Conservation (phyloP, 2,888 invertebrate species). For the Calliphora vomitoria region DNA sequence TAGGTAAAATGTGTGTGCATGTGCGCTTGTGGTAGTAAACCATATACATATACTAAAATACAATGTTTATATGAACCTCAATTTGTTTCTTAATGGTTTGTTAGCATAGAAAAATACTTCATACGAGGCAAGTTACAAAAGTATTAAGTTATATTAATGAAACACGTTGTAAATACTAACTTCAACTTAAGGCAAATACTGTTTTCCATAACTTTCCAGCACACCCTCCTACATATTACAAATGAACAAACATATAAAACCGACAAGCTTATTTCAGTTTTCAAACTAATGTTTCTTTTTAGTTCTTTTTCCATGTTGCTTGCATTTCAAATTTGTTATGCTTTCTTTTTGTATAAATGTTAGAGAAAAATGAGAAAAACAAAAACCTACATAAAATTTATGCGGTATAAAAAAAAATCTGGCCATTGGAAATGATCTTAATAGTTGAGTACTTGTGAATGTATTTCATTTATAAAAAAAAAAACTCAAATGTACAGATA, state of each 20-base stretch:
- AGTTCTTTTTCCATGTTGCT: background rate
- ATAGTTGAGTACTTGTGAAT: conserved; percentile 1
- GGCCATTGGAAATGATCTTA: conserved; percentile 35
- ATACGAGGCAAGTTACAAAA: conserved; percentile 10
- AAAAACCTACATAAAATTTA: background rate
- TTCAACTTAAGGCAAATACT: no score
- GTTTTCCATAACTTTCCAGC: background rate
- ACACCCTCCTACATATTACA: background rate
- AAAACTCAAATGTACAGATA: conserved; percentile 3
- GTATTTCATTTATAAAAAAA: background rate
- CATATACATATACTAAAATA: conserved; percentile 6
- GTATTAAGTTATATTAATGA: background rate
- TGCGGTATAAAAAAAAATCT: conserved; percentile 32
- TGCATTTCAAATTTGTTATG: conserved; percentile 13
- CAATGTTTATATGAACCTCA: conserved; percentile 46
- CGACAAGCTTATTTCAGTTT: conserved; percentile 6
- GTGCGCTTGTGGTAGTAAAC: conserved; percentile 3
- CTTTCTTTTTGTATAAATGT: background rate
- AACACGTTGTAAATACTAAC: background rate
- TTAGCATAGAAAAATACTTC: conserved; percentile 41
- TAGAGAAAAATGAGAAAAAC: background rate
- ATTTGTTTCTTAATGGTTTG: conserved; percentile 58
- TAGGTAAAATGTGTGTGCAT: background rate
- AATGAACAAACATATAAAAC: background rate
- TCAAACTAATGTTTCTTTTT: background rate